Base-by-base conservation (phyloP, 2,113 vertebrate species). In the Oplegnathus fasciatus region DNA sequence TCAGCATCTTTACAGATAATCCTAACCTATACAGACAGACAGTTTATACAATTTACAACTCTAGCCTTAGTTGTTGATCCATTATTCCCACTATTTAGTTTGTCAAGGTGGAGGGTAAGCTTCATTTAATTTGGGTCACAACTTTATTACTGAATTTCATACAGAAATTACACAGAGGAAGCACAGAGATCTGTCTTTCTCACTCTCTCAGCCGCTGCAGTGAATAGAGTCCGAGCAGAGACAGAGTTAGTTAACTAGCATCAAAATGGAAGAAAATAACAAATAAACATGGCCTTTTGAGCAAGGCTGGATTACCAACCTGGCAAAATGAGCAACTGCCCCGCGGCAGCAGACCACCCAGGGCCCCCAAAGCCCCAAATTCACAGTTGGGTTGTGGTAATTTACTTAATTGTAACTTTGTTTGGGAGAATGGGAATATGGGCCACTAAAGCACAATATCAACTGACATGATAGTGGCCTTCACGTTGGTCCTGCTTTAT, bases 201-300 rank as follows among this genome's bases (percentile, higher is more conserved):
- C 69, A 8, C 28, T 6, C 48, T 42, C 37, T 65, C 37, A 42
- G 15, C 24, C 37, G 24, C 26, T 5, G 10, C 40, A 44, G 37
- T 6, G 9, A 68, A 20, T 44, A 48, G 34, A 55, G 65, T 46
- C 13, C 28, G 54, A 68, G n/a, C 17, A 18, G 50, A 54, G 11
- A 3, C 22, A 8, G 69, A 26, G 22, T 24, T 8, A 57, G 2
- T 32, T 14, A 61, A 22, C 14, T 17, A 32, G 50, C 14, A 14
- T 9, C 50, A 42, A 46, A 60, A 60, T 10, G 0, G 20, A 61
- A 26, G 20, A 20, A 26, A 48, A n/a, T 44, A 32, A 60, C 26
- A 34, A n/a, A 60, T 30, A 75, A 61, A 44, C 71, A 24, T 10
- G 72, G 72, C 57, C 42, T 61, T 61, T 40, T n/a, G 72, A 48